Base-by-base conservation (phyloP, 2,888 invertebrate genomes). In the Ophioninae sp. region DNA sequence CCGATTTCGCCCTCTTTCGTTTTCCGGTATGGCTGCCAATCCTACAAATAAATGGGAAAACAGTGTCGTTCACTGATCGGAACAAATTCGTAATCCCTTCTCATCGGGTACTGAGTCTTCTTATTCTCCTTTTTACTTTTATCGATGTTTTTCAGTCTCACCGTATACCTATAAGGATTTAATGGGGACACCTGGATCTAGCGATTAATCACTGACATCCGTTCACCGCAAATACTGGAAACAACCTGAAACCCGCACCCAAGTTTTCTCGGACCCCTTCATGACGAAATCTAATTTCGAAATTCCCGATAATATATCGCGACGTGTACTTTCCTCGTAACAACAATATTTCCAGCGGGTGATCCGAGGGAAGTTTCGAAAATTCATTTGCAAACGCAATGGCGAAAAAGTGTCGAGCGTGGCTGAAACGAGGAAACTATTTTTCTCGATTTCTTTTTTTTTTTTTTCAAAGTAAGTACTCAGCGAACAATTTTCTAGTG, bases 31-130 rank as follows among this genome's bases (percentile, higher is more conserved):
- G 3, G 17, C 41, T 59, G 62, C 50, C 39, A 39, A 79, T 67
- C 61, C 39, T 62, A 68, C 8, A 62, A 23, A 70, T 57, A 65
- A 59, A 65, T 8, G 44, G 67, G 30, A 23, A 64, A 64, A 78
- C 68, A 67, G 50, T 74, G n/a, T 61, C 67, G 61, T 79, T 44
- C 44, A 81, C 74, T 77, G 81, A 81, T 83, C 79, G 75, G 72
- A 67, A 79, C 70, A 69, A 72, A 70, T 67, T 79, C 75, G 75
- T 84, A 75, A 84, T 65, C 75, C 81, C 70, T 72, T 70, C 62
- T 72, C 67, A 62, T 72, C 70, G 61, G 44, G 57, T 73, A 30
- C 62, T 62, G 21, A 13, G 50, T 73, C 70, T 69, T 62, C 62
- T 21, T 72, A 13, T 21, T 70, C n/a, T 65, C 21, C 44, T 17